phyloP scores from a whole-genome alignment of 2,113 vertebrate genomes.

The Microtus montanus region DNA sequence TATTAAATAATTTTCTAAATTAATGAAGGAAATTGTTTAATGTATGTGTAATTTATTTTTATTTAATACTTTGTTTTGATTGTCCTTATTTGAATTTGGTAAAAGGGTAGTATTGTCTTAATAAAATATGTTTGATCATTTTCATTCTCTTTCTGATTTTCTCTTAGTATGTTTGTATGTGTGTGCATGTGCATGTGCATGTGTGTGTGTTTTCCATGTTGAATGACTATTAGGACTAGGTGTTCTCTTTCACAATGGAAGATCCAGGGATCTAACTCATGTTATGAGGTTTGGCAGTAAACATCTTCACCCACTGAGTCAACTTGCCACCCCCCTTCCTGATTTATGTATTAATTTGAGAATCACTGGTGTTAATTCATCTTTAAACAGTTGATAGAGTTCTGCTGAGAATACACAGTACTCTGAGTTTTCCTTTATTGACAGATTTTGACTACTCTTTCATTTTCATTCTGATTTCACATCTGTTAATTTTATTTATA shows the following conservation, averaged over 20 bases:
- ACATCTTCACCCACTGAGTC: neutral
- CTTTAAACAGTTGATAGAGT: neutral
- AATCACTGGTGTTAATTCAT: neutral
- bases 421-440: neutral
- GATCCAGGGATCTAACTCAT: neutral
- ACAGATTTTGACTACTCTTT: neutral
- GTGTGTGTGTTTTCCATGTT: no score
- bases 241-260: neutral
- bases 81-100: neutral
- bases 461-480: neutral
- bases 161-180: neutral
- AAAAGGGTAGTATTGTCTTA: neutral
- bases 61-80: neutral
- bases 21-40: neutral
- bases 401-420: neutral
- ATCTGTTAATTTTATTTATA: neutral
- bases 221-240: neutral
- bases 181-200: no score
- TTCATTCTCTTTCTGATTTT: neutral
- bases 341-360: neutral
- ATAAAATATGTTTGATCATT: neutral
- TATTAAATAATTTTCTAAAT: neutral
- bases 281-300: neutral
- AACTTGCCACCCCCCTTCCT: neutral
- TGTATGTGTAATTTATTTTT: neutral